These are phyloP conservation scores for Acridotheres tristis DNA, from an alignment of 2,797 vertebrate genomes.

Conservation along the genomic window DNA sequence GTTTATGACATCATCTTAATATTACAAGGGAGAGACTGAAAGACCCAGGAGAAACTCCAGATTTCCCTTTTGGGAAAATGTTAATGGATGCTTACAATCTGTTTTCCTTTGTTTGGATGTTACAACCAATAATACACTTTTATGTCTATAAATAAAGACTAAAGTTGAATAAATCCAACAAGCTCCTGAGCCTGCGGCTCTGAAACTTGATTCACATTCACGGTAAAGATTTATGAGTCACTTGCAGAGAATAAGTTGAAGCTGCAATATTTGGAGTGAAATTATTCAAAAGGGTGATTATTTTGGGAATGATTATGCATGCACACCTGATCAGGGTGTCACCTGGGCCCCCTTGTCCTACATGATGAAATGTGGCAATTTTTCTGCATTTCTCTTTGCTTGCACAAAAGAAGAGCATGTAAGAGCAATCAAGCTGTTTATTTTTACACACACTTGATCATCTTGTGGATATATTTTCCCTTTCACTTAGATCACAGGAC, in stretches of 20 bases:
- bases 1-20: conserved; percentile 84
- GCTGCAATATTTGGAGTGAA: conserved; percentile 88
- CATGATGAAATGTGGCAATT: conserved; percentile 96
- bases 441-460: conserved; percentile 75
- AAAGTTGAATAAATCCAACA: conserved; percentile 92
- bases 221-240: conserved; percentile 97
- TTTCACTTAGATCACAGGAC: conserved; percentile 48
- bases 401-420: conserved; percentile 85
- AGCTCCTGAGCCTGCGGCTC: conserved; percentile 90
- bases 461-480: conserved; percentile 48
- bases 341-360: conserved; percentile 85
- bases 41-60: conserved; percentile 73
- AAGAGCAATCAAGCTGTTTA: conserved; percentile 74
- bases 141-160: conserved; percentile 92
- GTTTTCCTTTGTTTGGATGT: conserved; percentile 87
- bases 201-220: conserved; percentile 94
- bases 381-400: conserved; percentile 91
- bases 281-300: conserved; percentile 98
- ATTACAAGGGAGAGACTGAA: conserved; percentile 77
- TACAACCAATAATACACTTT: conserved; percentile 88
- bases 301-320: conserved; percentile 97
- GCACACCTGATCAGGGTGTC: conserved; percentile 96
- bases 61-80: conserved; percentile 82
- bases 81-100: conserved; percentile 84
- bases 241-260: conserved; percentile 91